Base-by-base conservation (phyloP, 2,113 vertebrate genomes). In the Verasper variegatus region DNA sequence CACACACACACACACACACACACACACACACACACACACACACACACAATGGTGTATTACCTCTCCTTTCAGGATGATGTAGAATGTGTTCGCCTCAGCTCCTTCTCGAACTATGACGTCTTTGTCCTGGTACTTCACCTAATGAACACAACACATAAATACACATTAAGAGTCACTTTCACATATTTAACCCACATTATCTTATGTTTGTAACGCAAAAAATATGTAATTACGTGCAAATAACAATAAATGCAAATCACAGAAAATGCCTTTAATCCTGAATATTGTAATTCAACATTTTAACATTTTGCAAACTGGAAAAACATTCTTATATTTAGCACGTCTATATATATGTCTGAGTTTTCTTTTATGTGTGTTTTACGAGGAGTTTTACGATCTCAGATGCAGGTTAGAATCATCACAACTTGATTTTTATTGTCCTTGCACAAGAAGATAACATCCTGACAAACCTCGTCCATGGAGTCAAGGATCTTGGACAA, bases 31-130 rank as follows among this genome's bases (percentile, higher is more conserved):
- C 56, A 58, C 56, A 58, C 26, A 31, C 57, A 17, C 21, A 59
- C 21, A 58, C 24, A 21, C 20, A 3, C 27, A 20, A 3, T 21
- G 1, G 8, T 2, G 4, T 9, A 12, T 14, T 89, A 95, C 95
- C 95, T 95, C 93, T 71, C 95, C 95, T 77, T 93, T 93, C 11
- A 95, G 94, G 85, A 96, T 95, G 83, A 95, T 92, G 79, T 94
- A 96, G 77, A 96, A 96, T 0, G 89, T 91, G 45, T 95, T 80
- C 24, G 83, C 95, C 64, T 96, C 93, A 0, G 93, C 68, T 21
- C 95, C 95, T 71, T 96, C 95, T 17, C 90, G 92, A 21, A 95
- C 95, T 7, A 96, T 95, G 10, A 93, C 51, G 0, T 95, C 94
- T 51, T 92, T 88, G 26, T 93, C 90, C 27, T 94, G 83, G 67